A percentile compares a stretch with the other conserved stretches of the same genome.
Evolutionary conservation across 1,140 invertebrate genomes (phyloP).

Genomic region (Xylocopa sonorina): DNA sequence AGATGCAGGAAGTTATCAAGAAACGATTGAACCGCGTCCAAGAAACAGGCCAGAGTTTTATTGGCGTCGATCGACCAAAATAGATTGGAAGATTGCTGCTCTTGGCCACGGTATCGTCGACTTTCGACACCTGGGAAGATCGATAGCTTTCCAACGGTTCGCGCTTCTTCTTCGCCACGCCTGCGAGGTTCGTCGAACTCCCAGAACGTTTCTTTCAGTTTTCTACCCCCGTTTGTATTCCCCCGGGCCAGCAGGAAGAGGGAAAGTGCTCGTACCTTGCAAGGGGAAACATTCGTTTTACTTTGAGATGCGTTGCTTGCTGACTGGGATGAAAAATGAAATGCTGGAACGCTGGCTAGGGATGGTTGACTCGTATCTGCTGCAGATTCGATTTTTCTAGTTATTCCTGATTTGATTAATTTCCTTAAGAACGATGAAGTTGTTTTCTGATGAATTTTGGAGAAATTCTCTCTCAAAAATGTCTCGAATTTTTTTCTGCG

Average conservation of each 20-base stretch:
- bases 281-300: not conserved
- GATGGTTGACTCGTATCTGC: not conserved
- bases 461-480: too few species aligned
- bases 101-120: not conserved
- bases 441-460: not conserved
- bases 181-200: not conserved
- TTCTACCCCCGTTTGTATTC: not conserved
- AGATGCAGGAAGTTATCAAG: not conserved
- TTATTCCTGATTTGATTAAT: not conserved
- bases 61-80: not conserved
- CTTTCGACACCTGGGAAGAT: not conserved
- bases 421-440: not conserved
- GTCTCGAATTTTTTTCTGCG: too few species aligned
- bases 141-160: not conserved
- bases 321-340: not conserved
- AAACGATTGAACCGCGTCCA: not conserved
- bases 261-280: not conserved
- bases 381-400: not conserved
- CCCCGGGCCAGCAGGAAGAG: not conserved
- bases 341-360: not conserved
- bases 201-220: not conserved
- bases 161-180: not conserved
- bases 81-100: conserved; percentile 4
- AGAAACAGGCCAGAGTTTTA: not conserved
- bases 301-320: not conserved